phyloP scores from a whole-genome alignment of 2,888 invertebrate genomes.

The Cataglyphis cursor region DNA sequence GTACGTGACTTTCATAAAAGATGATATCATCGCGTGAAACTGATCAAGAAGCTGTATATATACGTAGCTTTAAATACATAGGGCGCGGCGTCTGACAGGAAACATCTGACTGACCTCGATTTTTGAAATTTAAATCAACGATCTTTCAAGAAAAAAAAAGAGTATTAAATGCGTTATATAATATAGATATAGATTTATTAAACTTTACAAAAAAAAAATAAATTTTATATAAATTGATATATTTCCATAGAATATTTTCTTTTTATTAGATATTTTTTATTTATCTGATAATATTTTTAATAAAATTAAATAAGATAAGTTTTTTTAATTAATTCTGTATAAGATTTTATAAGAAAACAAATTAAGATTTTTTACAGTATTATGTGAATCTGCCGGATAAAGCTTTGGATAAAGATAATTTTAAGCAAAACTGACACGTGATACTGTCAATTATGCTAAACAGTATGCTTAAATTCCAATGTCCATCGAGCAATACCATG shows the following conservation, averaged over 20 bases:
- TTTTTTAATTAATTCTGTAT: neutral
- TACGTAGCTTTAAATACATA: neutral
- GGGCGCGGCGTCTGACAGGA: neutral
- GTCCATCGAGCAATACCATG: slow-evolving; percentile 42
- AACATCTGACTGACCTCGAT: neutral
- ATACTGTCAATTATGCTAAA: slow-evolving; percentile 50
- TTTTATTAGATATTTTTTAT: slow-evolving; percentile 4
- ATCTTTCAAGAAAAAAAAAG: neutral
- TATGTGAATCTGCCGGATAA: neutral
- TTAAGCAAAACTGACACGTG: slow-evolving; percentile 35
- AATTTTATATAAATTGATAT: neutral
- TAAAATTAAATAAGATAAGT: neutral
- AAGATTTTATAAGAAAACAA: neutral
- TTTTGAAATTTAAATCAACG: neutral
- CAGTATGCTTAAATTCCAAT: slow-evolving; percentile 38
- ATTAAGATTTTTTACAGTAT: slow-evolving; percentile 7
- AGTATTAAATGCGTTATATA: neutral
- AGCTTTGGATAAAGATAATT: slow-evolving; percentile 21
- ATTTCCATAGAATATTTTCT: neutral
- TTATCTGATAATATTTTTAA: neutral
- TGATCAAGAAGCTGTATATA: slow-evolving; percentile 14
- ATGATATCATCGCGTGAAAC: slow-evolving; percentile 19
- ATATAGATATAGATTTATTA: neutral
- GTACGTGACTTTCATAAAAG: slow-evolving; percentile 17
- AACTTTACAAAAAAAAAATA: neutral